phyloP scores from a whole-genome alignment of 2,888 invertebrate species.

The Steinernema scapterisci region DNA sequence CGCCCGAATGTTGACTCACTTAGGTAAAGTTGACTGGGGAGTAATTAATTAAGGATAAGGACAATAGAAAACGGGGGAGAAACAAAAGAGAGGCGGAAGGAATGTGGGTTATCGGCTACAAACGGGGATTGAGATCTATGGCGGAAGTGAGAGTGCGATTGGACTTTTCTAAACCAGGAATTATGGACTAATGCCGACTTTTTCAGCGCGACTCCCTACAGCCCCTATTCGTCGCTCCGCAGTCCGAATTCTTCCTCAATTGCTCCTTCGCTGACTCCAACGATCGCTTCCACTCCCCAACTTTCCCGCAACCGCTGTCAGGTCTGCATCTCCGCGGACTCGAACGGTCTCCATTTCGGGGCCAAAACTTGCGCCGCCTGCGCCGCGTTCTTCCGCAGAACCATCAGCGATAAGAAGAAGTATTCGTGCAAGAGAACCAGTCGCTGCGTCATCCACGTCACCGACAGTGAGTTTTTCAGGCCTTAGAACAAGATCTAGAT shows the following conservation, averaged over 20 bases:
- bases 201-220: constrained; percentile 19
- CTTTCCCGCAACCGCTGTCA: constrained; percentile 35
- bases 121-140: too few relatives aligned
- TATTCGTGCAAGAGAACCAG: constrained; percentile 62
- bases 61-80: neutral
- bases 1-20: constrained; percentile 17
- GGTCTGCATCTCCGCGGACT: constrained; percentile 61
- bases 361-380: constrained; percentile 65
- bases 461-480: constrained; percentile 54
- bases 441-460: constrained; percentile 55
- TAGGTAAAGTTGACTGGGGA: constrained; percentile 1
- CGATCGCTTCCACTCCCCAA: constrained; percentile 6
- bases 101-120: neutral
- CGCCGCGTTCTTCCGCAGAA: constrained; percentile 61
- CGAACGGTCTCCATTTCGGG: constrained; percentile 66
- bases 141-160: too few relatives aligned
- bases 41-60: too few relatives aligned
- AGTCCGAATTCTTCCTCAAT: neutral
- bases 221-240: constrained; percentile 22
- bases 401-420: constrained; percentile 59
- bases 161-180: too few relatives aligned
- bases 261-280: constrained; percentile 16
- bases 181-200: neutral
- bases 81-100: too few relatives aligned
- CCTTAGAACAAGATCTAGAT: too few relatives aligned